These are phyloP conservation scores for Macrosoma leucophasiata DNA, from an alignment of 2,888 invertebrate genomes.

Conservation along the genomic window DNA sequence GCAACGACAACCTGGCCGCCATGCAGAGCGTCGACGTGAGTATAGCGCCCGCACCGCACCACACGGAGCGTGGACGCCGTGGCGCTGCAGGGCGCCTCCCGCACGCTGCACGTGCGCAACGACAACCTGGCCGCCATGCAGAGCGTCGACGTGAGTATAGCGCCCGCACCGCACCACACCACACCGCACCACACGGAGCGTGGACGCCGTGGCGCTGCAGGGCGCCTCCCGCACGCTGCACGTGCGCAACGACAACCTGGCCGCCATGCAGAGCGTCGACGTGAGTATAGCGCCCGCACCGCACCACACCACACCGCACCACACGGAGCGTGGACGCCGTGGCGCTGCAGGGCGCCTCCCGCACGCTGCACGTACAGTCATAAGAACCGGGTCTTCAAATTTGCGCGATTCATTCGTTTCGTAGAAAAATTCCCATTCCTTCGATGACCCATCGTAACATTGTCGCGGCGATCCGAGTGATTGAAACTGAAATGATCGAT, in stretches of 20 bases:
- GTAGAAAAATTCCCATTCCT: no score
- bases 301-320: no score
- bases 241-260: slow-evolving; percentile 86
- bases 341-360: slow-evolving; percentile 81
- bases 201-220: slow-evolving; percentile 89
- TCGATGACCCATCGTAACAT: no score
- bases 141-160: slow-evolving; percentile 78
- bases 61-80: slow-evolving; percentile 84
- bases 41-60: slow-evolving; percentile 4
- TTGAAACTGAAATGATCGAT: no score
- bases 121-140: slow-evolving; percentile 87
- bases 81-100: slow-evolving; percentile 81
- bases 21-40: slow-evolving; percentile 85
- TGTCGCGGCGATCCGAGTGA: no score
- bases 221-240: slow-evolving; percentile 79
- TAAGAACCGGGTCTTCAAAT: no score
- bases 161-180: no score
- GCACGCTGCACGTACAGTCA: slow-evolving; percentile 81
- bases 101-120: slow-evolving; percentile 81
- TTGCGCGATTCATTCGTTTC: no score
- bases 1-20: slow-evolving; percentile 84
- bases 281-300: slow-evolving; percentile 64
- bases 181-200: no score
- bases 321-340: slow-evolving; percentile 91
- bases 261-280: slow-evolving; percentile 85